A percentile compares a stretch with the other conserved stretches of the same genome.
phyloP scores from a whole-genome alignment of 1,140 invertebrate genomes.

The Pseudachorutes palmiensis region DNA sequence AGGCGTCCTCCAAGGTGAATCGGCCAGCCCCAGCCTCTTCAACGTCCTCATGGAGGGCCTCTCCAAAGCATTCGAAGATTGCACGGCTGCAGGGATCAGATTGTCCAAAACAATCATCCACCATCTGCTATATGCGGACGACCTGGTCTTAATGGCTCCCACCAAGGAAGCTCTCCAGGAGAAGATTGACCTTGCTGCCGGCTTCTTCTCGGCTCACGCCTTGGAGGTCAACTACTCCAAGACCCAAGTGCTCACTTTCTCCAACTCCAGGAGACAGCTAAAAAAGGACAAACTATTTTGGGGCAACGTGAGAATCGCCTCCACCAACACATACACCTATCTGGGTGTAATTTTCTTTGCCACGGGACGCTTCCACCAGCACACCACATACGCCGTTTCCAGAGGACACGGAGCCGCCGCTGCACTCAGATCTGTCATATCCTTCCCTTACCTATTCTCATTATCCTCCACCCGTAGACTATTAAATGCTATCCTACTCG shows the following conservation, averaged over 20 bases:
- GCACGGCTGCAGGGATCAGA: neutral
- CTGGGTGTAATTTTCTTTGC: slow-evolving; percentile 13
- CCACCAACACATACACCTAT: slow-evolving; percentile 14
- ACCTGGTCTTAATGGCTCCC: slow-evolving; percentile 11
- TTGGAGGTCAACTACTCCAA: slow-evolving; percentile 15
- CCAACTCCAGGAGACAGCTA: neutral
- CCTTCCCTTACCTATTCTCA: neutral
- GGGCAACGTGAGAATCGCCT: neutral
- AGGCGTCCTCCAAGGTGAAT: slow-evolving; percentile 26
- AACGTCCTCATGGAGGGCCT: slow-evolving; percentile 17
- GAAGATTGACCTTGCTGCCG: slow-evolving; percentile 18
- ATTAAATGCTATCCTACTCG: neutral
- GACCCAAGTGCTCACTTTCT: slow-evolving; percentile 21
- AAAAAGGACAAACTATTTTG: neutral
- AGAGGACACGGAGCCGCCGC: neutral
- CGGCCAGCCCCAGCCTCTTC: slow-evolving; percentile 21
- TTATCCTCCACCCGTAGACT: neutral
- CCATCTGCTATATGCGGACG: slow-evolving; percentile 24
- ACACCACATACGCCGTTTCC: neutral
- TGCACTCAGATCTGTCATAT: neutral
- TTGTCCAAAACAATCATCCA: slow-evolving; percentile 1
- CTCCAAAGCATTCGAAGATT: neutral
- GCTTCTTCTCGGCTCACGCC: slow-evolving; percentile 8
- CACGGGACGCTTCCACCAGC: neutral
- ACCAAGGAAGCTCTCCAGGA: neutral